Conservation (phyloP, 2,888 invertebrate species). For the Xestobium rufovillosum region DNA sequence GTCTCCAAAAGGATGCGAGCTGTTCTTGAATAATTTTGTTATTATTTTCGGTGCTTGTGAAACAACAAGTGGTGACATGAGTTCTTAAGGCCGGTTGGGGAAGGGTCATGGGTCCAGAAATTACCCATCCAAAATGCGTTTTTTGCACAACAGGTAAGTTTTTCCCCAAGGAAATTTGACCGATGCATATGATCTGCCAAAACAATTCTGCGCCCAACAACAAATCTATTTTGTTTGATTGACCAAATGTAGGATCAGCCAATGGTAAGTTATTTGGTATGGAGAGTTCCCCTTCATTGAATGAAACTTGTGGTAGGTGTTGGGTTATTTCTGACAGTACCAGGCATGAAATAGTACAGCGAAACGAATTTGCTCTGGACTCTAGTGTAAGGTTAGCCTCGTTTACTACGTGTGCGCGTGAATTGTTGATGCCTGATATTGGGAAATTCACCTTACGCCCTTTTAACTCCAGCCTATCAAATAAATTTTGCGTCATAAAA, state of each 20-base stretch:
- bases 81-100: no score
- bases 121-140: no score
- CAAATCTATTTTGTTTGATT: slow-evolving; percentile 5
- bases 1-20: no score
- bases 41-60: no score
- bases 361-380: slow-evolving; percentile 1
- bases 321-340: slow-evolving; percentile 4
- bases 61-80: no score
- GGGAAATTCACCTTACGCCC: background rate
- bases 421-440: slow-evolving; percentile 4
- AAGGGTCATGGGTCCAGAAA: no score
- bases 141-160: no score
- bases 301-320: background rate
- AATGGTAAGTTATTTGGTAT: slow-evolving; percentile 9
- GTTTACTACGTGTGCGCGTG: background rate
- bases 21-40: no score
- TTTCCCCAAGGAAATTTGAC: no score
- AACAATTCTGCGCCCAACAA: slow-evolving; percentile 8
- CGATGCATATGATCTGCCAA: no score
- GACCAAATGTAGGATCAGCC: slow-evolving; percentile 9
- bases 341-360: background rate
- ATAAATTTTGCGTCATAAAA: slow-evolving; percentile 9
- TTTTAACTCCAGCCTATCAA: slow-evolving; percentile 3
- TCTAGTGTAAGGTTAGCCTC: background rate
- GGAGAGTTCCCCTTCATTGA: background rate